Percentiles rank a stretch among this genome's conserved stretches.
phyloP scores from a whole-genome alignment of 2,888 invertebrate species.

The Drepanosiphum platanoidis region DNA sequence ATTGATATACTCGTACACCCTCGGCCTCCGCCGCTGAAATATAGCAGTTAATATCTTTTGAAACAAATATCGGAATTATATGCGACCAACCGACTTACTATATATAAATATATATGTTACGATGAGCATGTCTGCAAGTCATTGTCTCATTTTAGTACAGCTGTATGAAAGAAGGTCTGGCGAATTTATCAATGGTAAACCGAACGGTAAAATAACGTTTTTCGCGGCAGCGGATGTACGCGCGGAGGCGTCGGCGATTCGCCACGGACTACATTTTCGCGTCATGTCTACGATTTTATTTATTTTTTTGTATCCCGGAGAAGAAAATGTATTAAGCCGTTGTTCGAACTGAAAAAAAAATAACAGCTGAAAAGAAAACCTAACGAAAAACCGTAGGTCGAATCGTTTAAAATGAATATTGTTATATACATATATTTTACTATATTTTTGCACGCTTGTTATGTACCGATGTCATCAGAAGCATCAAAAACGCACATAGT shows the following conservation, averaged over 20 bases:
- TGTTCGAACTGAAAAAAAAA: not conserved
- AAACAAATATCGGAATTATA: too few species aligned
- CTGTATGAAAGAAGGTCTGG: too few species aligned
- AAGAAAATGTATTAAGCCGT: not conserved
- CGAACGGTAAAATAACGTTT: slow-evolving; percentile 31
- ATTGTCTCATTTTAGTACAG: too few species aligned
- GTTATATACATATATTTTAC: not conserved
- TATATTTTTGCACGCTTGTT: not conserved
- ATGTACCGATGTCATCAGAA: slow-evolving; percentile 3
- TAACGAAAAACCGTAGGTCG: slow-evolving; percentile 4
- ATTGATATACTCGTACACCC: too few species aligned
- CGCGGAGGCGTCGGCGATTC: slow-evolving; percentile 16
- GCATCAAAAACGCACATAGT: not conserved
- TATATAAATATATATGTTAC: too few species aligned
- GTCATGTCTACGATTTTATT: slow-evolving; percentile 45
- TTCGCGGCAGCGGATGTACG: not conserved
- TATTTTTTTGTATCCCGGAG: not conserved
- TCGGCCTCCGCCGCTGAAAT: too few species aligned
- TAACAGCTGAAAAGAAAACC: slow-evolving; percentile 3
- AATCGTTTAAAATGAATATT: not conserved
- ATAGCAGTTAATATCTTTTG: too few species aligned
- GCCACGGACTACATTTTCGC: slow-evolving; percentile 48
- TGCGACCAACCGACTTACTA: too few species aligned
- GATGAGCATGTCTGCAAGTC: too few species aligned
- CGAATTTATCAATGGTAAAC: not conserved